phyloP scores from a whole-genome alignment of 2,797 vertebrate genomes.

The Otolemur crassicaudatus region DNA sequence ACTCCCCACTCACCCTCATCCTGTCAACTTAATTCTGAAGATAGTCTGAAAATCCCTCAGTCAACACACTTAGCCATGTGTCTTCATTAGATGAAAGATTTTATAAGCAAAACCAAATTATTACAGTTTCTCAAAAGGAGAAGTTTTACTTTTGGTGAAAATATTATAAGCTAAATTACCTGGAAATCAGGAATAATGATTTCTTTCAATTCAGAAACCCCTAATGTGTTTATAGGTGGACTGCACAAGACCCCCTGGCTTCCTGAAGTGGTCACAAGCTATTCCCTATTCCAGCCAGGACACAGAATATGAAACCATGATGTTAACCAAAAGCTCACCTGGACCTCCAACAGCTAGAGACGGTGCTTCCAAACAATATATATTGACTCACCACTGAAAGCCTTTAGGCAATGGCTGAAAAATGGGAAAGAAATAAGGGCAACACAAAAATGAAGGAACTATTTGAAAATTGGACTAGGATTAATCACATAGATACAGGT shows the following conservation, averaged over 20 bases:
- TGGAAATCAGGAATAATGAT: neutral
- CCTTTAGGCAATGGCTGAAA: neutral
- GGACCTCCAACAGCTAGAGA: neutral
- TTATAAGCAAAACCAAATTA: neutral
- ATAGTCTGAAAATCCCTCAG: neutral
- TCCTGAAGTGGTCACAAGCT: neutral
- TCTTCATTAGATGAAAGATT: neutral
- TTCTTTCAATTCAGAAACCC: neutral
- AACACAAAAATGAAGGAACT: neutral
- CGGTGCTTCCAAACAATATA: neutral
- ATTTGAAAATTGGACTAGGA: neutral
- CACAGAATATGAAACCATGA: fast-evolving
- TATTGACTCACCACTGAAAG: neutral
- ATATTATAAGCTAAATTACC: neutral
- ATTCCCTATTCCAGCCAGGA: neutral
- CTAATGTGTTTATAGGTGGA: fast-evolving
- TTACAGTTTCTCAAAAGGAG: neutral
- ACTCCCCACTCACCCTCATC: neutral
- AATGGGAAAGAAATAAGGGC: neutral
- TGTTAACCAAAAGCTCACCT: neutral
- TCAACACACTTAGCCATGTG: neutral
- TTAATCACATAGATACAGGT: too few relatives aligned
- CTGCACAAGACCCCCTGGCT: too few relatives aligned
- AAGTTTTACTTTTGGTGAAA: neutral
- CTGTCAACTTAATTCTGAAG: neutral